Evolutionary conservation across 2,888 invertebrate species (phyloP), one percentile per base, ranked within the genome.

Genomic region (Lasioglossum figueresi): DNA sequence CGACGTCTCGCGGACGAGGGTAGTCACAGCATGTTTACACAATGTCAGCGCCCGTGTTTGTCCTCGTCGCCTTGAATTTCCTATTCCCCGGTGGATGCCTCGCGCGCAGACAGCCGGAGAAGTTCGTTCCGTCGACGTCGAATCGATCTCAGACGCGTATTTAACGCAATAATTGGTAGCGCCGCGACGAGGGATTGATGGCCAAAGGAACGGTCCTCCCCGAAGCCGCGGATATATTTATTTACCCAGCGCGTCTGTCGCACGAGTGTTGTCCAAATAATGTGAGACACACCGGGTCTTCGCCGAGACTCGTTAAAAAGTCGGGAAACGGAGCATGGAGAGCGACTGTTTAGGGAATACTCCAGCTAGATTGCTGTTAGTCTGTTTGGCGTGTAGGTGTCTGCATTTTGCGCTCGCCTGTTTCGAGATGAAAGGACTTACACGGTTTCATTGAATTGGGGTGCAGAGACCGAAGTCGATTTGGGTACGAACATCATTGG

Each of bases 41-140:
- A 91, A 88, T 90, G 92, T 92, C 92, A 88, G 83, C 88, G 74
- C 88, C 86, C 84, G 90, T 92, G 92, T 92, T 92, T 92, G 89
- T 88, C 76, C 83, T 84, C 89, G 85, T 84, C 90, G 91, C 91
- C 88, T 92, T 86, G 90, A 91, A 92, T 92, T 91, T 90, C 89
- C 88, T 83, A 87, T 78, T 83, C 76, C 79, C 68, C 72, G 72
- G n/a, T 80, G 56, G 43, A 75, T 76, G 19, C 19, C 52, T 71
- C 34, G 52, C 63, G 37, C 31, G n/a, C 27, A 23, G 31, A 6
- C 34, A 27, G 70, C 45, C n/a, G 23, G 4, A 34, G 34, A 48
- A 34, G n/a, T 59, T 85, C 80, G 81, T 85, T 88, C 80, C 72
- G 45, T 14, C 19, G 48, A 52, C 63, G 76, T 82, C 81, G 80